Base-by-base conservation (phyloP, 2,113 vertebrate species). In the Neolamprologus longior region DNA sequence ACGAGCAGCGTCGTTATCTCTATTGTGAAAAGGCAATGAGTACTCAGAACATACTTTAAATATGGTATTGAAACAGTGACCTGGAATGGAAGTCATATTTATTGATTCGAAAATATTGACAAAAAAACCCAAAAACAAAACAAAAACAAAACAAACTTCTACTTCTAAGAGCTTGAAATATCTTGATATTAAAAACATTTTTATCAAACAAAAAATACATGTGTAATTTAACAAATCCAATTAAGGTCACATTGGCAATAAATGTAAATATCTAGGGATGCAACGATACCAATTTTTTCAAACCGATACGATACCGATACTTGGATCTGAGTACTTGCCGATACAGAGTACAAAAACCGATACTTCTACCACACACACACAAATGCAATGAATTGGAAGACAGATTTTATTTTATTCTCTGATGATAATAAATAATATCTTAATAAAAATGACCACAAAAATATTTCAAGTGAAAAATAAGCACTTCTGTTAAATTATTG, bases 41-140 rank as follows among this genome's bases (percentile, higher is more conserved):
- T 73, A 17, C 6, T 17, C 13, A 0, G 68, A 26, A 73, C 40
- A 4, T 0, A 45, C 8, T 17, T 76, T 28, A 28, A 47, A 26
- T 76, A 47, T 47, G 40, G 0, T 0, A 2, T 47, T 19, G 13
- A 45, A 76, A 45, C 68, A 19, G 21, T 9, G 3, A 45, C 21
- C 40, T 47, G 21, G 14, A 73, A 7, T 3, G 40, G 14, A 73
- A 26, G 12, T 45, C 8, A 45, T 73, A 42, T 26, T 63, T 63
- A 71, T 24, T 26, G 3, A 71, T 26, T 45, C 4, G 0, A 3
- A 45, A 45, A 73, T 10, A 73, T 26, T 73, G 37, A 15, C 11
- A 19, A 7, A 57, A 57, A 57, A 52, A 50, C n/a, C n/a, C 47
- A 17, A 50, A 52, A 63, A 35, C 3, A 11, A 17, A 52, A 50